phyloP scores from a whole-genome alignment of 2,113 vertebrate species.

The Noturus placidus region DNA sequence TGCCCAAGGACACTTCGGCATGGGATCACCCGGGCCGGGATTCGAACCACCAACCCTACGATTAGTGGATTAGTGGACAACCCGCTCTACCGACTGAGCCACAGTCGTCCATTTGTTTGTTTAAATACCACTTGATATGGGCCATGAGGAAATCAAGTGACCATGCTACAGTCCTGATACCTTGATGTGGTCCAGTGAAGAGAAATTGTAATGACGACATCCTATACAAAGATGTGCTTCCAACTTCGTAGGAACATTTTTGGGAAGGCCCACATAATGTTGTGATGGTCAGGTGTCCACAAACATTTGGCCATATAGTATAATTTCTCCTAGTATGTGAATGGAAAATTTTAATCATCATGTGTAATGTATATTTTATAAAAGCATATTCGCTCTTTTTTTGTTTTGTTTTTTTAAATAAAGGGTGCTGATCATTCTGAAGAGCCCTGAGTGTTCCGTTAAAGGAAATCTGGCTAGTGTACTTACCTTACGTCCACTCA shows the following conservation, averaged over 20 bases:
- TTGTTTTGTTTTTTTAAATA: neutral
- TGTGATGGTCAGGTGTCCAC: neutral
- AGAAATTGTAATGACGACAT: neutral
- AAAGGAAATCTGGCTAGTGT: neutral
- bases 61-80: too few species aligned
- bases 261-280: neutral
- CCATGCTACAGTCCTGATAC: neutral
- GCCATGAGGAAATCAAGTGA: too few species aligned
- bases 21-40: too few species aligned
- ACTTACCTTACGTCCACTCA: constrained; percentile 1
- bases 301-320: neutral
- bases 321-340: neutral
- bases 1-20: too few species aligned
- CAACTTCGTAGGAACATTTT: neutral
- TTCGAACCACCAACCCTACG: too few species aligned
- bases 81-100: too few species aligned
- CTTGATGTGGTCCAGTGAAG: neutral
- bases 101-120: too few species aligned
- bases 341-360: neutral
- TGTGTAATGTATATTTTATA: neutral
- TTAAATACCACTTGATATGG: too few species aligned
- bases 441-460: neutral
- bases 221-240: neutral
- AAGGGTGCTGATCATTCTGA: neutral
- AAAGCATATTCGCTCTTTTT: neutral